Evolutionary conservation across 2,797 vertebrate species (phyloP), one percentile per base, ranked within the genome.

Genomic region (Xiphorhynchus erythropygius): DNA sequence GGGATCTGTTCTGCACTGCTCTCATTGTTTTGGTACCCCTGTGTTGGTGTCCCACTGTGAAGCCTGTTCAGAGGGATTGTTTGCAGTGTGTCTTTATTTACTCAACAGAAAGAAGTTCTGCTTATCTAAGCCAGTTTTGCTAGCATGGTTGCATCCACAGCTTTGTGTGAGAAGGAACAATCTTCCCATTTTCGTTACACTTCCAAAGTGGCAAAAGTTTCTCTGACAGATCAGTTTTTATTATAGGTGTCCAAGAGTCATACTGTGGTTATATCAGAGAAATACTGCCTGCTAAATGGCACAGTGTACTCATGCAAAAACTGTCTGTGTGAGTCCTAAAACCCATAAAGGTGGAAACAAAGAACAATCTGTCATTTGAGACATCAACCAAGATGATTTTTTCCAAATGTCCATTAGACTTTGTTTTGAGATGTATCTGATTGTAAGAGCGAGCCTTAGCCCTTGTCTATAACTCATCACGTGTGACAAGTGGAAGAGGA

Each of bases 331-430:
- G 37, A 52, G 13, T 82, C 73, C 30, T 73, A 41, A 90, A 91
- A n/a, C 19, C 73, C 44, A 30, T 47, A 82, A 60, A 93, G 69
- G 77, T 84, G 70, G 74, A 81, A 93, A 50, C n/a, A 89, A 75
- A 84, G 73, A 71, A 6, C 91, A 56, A 27, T 88, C 83, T 93
- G 77, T 91, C 87, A 82, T 92, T 84, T 88, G 81, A 96, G 59
- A 82, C 59, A 57, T 79, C 65, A 90, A 13, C 55, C 41, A 52
- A 77, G 76, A 75, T 59, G 73, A 62, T 75, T 82, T 84, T 89
- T 94, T 86, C 52, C n/a, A 49, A 68, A 79, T 49, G 44, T 77
- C 57, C 10, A 0, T 39, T 83, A 69, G 30, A 80, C 37, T 85
- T 84, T 64, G 41, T 77, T 87, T 85, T 74, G 83, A 81, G 86